A percentile compares a stretch with the other conserved stretches of the same genome.
These are phyloP conservation scores for Babylonia areolata DNA, from an alignment of 1,140 invertebrate genomes.

Conservation along the genomic window DNA sequence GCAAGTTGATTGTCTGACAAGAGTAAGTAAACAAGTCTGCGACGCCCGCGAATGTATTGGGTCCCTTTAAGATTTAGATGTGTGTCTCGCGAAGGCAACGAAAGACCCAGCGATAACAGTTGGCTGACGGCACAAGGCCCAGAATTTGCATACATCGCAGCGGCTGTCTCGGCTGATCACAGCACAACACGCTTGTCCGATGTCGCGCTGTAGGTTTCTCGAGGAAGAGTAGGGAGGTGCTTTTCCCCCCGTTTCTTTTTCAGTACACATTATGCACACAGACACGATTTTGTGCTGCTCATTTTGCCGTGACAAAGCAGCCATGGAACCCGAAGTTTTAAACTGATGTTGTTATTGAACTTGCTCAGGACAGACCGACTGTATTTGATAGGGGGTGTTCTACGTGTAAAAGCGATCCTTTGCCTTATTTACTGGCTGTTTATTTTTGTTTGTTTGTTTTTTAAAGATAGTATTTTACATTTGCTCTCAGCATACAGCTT, in stretches of 20 bases:
- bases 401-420: too few species aligned
- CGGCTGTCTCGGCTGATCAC: neutral
- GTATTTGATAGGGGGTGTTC: too few species aligned
- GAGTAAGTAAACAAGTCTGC: neutral
- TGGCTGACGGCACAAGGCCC: neutral
- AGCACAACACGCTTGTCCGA: neutral
- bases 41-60: neutral
- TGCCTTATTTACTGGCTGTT: too few species aligned
- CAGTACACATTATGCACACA: neutral
- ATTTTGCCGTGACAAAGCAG: neutral
- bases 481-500: too few species aligned
- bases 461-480: too few species aligned
- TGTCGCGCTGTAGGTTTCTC: neutral
- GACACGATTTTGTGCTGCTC: neutral
- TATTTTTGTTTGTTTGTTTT: too few species aligned
- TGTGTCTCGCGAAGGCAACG: neutral
- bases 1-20: neutral
- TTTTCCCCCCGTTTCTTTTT: neutral
- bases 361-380: neutral
- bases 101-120: neutral
- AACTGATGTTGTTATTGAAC: neutral
- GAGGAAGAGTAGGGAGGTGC: neutral
- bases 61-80: neutral
- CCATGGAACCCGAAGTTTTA: neutral
- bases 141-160: conserved; percentile 15